Conservation (phyloP, 2,113 vertebrate genomes). For the Catagonus wagneri region DNA sequence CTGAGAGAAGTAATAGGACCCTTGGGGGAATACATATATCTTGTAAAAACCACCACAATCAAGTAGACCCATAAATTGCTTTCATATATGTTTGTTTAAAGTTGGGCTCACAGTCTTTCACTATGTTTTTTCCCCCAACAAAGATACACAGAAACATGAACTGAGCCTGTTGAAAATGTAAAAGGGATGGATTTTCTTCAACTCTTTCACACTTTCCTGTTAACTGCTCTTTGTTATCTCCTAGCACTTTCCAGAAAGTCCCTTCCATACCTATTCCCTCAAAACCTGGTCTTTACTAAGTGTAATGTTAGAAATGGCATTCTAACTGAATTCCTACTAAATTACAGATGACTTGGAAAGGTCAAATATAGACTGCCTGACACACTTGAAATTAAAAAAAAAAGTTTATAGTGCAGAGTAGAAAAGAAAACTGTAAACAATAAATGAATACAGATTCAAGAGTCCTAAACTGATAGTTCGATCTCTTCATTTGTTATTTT, state of each 20-base stretch:
- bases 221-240: neutral
- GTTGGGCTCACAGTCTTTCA: neutral
- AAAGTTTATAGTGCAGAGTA: neutral
- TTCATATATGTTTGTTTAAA: slow-evolving; percentile 27
- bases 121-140: neutral
- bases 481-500: neutral
- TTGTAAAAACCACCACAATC: neutral
- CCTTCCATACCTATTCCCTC: neutral
- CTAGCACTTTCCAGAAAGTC: neutral
- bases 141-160: neutral
- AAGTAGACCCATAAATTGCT: neutral
- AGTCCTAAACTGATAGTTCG: neutral
- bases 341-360: slow-evolving; percentile 12
- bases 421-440: neutral
- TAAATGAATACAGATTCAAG: neutral
- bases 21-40: neutral
- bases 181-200: neutral
- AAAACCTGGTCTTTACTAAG: neutral
- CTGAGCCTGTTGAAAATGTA: neutral
- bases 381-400: neutral
- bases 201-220: neutral
- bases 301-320: neutral
- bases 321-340: neutral
- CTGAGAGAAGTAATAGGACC: neutral
- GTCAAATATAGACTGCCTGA: neutral